Evolutionary conservation across 53 echinoderm and acorn worm species (phyloP), one percentile per base, ranked within the genome.

Genomic region (Paracentrotus lividus): DNA sequence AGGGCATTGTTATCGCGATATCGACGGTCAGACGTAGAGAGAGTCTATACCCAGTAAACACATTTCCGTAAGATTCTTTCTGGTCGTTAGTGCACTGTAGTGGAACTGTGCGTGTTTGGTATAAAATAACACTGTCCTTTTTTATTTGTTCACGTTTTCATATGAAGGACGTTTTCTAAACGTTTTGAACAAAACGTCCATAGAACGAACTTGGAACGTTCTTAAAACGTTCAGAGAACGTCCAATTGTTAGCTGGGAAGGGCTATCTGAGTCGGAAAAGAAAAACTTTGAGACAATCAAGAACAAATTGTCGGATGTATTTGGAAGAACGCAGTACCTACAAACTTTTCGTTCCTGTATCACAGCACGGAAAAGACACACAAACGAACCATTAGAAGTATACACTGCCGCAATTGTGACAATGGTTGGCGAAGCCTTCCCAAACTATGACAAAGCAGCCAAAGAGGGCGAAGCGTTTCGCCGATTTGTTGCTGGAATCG

Each of bases 401-500:
- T 94, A 60, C 68, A 86, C 92, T 14, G 94, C 95, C 8, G 96
- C 94, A 21, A 93, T 94, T 24, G 34, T 55, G 2, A 77, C 92
- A 10, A 84, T 96, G 42, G 86, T 85, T 18, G 26, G 53, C 2
- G 88, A 95, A 52, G 95, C 95, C 33, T 95, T 95, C 42, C 94
- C 93, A 0, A 42, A 91, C 0, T 95, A 95, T n/a, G 95, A 93
- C 36, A 16, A 49, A 52, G 68, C 4, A 9, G 96, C 88, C 1
- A 91, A 88, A 78, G 84, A 92, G 15, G 88, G 94, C 3, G 96
- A 96, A 52, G n/a, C 34, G 16, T 94, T 92, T 49, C 92, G 92
- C 8, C 55, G 95, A 57, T 95, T 95, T 69, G 45, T 96, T 2
- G 96, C 96, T 40, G 94, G 96, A 4, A 18, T 94, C n/a, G 67